Conservation (phyloP, 2,888 invertebrate species). For the Diachrysia chrysitis region DNA sequence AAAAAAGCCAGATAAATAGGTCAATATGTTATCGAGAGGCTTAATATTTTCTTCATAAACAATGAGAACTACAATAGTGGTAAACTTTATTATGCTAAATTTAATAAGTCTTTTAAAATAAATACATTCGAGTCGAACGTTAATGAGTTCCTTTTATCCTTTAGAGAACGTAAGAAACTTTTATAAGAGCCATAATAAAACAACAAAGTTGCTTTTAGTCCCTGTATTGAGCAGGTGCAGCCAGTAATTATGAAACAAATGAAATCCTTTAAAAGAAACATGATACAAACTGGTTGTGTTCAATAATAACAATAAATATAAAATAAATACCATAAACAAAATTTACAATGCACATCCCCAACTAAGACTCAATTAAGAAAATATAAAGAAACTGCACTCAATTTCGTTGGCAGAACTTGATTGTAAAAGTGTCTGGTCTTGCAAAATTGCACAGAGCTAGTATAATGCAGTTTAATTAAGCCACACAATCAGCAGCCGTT, state of each 20-base stretch:
- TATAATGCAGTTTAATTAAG: conserved; percentile 87
- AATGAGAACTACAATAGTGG: too few relatives aligned
- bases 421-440: conserved; percentile 49
- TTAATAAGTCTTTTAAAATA: too few relatives aligned
- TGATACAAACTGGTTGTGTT: conserved; percentile 16
- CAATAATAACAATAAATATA: conserved; percentile 28
- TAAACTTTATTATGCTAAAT: too few relatives aligned
- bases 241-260: conserved; percentile 50
- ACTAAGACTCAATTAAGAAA: conserved; percentile 45
- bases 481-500: conserved; percentile 85
- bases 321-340: conserved; percentile 28
- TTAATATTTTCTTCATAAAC: too few relatives aligned
- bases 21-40: too few relatives aligned
- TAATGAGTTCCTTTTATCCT: too few relatives aligned
- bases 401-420: conserved; percentile 53
- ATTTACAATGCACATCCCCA: conserved; percentile 30
- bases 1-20: too few relatives aligned
- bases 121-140: too few relatives aligned
- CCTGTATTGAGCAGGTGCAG: conserved; percentile 39
- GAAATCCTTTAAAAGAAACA: conserved; percentile 31
- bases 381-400: conserved; percentile 51
- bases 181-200: conserved; percentile 30
- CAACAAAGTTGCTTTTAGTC: conserved; percentile 32
- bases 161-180: neutral
- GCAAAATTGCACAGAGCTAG: conserved; percentile 74